Evolutionary conservation across 2,113 vertebrate genomes (phyloP), one percentile per base, ranked within the genome.

Genomic region (Semnornis frantzii): DNA sequence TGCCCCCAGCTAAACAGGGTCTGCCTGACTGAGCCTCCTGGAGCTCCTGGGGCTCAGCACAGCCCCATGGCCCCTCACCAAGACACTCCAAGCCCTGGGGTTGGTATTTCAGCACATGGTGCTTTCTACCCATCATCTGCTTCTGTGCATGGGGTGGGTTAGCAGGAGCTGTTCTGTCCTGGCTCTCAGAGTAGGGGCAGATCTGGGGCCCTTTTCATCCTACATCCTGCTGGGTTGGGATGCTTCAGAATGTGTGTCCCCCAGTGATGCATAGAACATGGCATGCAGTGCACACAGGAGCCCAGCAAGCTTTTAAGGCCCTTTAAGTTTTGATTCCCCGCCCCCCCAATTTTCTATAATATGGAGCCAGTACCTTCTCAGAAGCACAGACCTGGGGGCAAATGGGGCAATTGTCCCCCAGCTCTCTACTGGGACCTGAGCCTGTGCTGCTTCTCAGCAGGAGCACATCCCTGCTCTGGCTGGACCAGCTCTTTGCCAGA

Each of bases 381-480:
- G 16, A 73, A 37, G 2, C 15, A 48, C 65, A 39, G 27, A 5
- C 9, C 8, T 27, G 59, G 11, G 46, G 30, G 6, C 9, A 50
- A 34, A 59, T 0, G 1, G 31, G 21, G 8, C 0, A 2, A 8
- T 12, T 55, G 17, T 7, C 0, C 13, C 31, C 39, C 0, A 1
- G 28, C 18, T 70, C 37, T 27, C 42, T 24, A 19, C 69, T 60
- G 71, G 54, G 21, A 73, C 21, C 57, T 48, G 17, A 7, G 0
- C 10, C 6, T 1, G 15, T 52, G 87, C n/a, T 0, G 3, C 52
- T 37, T 37, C 83, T 83, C 3, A 0, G 62, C 0, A 2, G 55
- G 82, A 82, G 15, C 57, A 9, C 7, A 2, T 15, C 55, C 60
- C 54, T 27, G 34, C 74, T 57, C 55, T 1, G 27, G 6, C 72